Conservation (phyloP, 2,888 invertebrate genomes). For the Dolichomitus sp. region DNA sequence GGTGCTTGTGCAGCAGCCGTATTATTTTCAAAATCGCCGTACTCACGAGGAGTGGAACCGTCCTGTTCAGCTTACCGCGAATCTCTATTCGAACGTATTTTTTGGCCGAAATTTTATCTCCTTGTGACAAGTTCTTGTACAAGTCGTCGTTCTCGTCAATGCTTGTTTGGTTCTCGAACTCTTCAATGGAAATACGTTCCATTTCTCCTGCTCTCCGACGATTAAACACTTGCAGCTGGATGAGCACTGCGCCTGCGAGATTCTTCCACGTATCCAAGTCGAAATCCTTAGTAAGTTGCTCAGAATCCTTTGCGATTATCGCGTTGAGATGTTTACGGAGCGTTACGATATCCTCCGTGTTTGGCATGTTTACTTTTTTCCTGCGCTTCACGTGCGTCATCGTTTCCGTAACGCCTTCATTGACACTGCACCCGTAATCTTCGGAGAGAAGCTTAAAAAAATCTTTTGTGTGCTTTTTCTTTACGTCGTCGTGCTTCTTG, state of each 20-base stretch:
- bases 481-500: conserved; percentile 60
- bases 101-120: conserved; percentile 33
- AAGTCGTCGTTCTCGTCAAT: conserved; percentile 37
- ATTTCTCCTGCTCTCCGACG: conserved; percentile 63
- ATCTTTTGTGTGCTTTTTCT: conserved; percentile 44
- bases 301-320: neutral
- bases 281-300: conserved; percentile 33
- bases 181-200: conserved; percentile 47
- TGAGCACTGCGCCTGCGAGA: conserved; percentile 43
- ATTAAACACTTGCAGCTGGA: conserved; percentile 62
- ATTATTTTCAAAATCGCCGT: conserved; percentile 23
- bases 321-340: conserved; percentile 8
- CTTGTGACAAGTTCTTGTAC: conserved; percentile 32
- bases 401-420: conserved; percentile 50
- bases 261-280: conserved; percentile 26
- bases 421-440: conserved; percentile 43
- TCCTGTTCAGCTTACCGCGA: conserved; percentile 60
- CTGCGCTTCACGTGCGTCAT: neutral
- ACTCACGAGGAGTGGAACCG: conserved; percentile 60
- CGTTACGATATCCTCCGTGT: conserved; percentile 1
- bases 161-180: conserved; percentile 34
- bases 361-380: conserved; percentile 9
- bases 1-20: conserved; percentile 40
- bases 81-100: conserved; percentile 65
- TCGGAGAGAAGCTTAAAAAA: conserved; percentile 55